Base-by-base conservation (phyloP, 2,888 invertebrate genomes). In the Neria commutata region DNA sequence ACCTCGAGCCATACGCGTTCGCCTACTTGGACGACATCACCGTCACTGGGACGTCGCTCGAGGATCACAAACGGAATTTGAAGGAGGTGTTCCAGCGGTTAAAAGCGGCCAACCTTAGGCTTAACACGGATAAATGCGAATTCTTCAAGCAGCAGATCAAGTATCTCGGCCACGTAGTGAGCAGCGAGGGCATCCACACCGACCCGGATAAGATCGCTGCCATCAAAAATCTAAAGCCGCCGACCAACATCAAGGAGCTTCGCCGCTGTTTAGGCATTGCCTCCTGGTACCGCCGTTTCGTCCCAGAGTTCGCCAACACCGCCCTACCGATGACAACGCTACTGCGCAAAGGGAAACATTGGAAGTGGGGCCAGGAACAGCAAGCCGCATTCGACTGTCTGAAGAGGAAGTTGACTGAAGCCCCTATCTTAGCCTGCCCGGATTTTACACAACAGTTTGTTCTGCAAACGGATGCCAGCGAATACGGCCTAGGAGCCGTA, bases 1-100 rank as follows among this genome's bases (percentile, higher is more conserved):
- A n/a, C n/a, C n/a, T n/a, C 33, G 10, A 33, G 33, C 33, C 33
- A 14, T 14, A 33, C 19, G 42, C 16, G 16, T 42, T 42, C n/a
- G 42, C 42, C 5, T 42, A 42, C n/a, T n/a, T 42, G 5, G 42
- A 42, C 42, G n/a, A 42, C 19, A 42, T 42, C n/a, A 42, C n/a
- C n/a, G 42, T 42, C 16, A 42, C 42, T n/a, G 42, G 42, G 5
- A 42, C 8, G 5, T 10, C 42, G 8, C n/a, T 42, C 5, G 16
- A 42, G n/a, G 19, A 42, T 10, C 42, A 42, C 42, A 42, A 10
- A 6, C 5, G n/a, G 5, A 42, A 42, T n/a, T 10, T 42, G 5
- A 6, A n/a, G 42, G n/a, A 42, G n/a, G 19, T 42, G 6, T 42
- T 42, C 19, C n/a, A 42, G 19, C 42, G 42, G n/a, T n/a, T 42